Conservation (phyloP, 2,113 vertebrate genomes). For the Notarius lentiginosus region DNA sequence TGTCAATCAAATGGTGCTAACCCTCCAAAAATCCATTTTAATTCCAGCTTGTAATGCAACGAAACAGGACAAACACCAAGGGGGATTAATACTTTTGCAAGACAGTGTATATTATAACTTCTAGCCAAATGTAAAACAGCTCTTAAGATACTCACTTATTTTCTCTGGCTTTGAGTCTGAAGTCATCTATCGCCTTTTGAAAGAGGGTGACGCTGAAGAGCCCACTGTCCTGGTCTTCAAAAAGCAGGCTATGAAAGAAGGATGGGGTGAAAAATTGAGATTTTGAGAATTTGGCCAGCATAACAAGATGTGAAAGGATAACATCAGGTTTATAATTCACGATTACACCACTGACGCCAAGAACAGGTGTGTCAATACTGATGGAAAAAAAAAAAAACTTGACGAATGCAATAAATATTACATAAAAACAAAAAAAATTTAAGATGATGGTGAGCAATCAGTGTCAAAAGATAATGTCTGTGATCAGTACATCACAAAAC, state of each 20-base stretch:
- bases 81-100: no score
- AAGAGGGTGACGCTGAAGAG: slow-evolving; percentile 95
- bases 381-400: background rate
- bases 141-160: slow-evolving; percentile 82
- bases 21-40: no score
- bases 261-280: background rate
- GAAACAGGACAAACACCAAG: no score
- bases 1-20: no score
- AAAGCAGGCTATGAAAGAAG: slow-evolving; percentile 80
- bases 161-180: slow-evolving; percentile 95
- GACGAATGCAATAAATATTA: background rate
- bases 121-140: background rate
- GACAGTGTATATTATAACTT: background rate
- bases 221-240: slow-evolving; percentile 93
- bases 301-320: background rate
- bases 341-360: background rate
- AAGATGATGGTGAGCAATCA: no score
- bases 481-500: background rate
- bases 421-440: background rate
- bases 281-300: background rate
- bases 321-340: background rate
- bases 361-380: background rate
- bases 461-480: background rate
- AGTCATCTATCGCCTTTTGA: slow-evolving; percentile 95
- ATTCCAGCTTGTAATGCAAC: no score